These are phyloP conservation scores for Rhagonycha fulva DNA, from an alignment of 2,888 invertebrate genomes.

Conservation along the genomic window DNA sequence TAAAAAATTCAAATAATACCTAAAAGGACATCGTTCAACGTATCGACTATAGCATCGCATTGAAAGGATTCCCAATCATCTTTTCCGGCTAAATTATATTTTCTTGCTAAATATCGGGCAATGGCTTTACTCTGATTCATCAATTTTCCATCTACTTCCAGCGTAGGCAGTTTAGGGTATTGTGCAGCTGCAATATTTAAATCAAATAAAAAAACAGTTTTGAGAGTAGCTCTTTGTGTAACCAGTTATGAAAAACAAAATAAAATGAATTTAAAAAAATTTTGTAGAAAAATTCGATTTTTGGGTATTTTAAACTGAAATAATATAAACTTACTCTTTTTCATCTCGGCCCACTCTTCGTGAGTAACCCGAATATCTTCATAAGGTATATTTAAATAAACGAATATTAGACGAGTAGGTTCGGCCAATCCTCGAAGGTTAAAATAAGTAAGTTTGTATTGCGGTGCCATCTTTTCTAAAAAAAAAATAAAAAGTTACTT, in stretches of 20 bases:
- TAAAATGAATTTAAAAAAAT: too few relatives aligned
- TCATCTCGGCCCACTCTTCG: not conserved
- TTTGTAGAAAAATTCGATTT: too few relatives aligned
- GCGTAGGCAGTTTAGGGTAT: slow-evolving; percentile 64
- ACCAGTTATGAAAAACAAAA: too few relatives aligned
- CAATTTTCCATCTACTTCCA: slow-evolving; percentile 65
- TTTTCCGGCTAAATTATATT: slow-evolving; percentile 60
- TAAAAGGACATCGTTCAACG: slow-evolving; percentile 60
- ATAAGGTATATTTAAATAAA: not conserved
- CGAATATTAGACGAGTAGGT: not conserved
- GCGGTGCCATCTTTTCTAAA: not conserved
- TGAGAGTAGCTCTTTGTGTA: not conserved
- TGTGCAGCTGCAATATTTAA: slow-evolving; percentile 56
- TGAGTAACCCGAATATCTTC: not conserved
- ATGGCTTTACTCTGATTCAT: slow-evolving; percentile 64
- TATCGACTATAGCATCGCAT: slow-evolving; percentile 65
- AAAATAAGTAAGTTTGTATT: not conserved
- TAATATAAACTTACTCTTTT: not conserved
- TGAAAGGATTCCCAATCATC: slow-evolving; percentile 61
- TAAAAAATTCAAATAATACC: slow-evolving; percentile 31
- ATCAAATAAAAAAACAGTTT: not conserved
- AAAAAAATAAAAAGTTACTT: too few relatives aligned
- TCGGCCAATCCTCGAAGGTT: not conserved
- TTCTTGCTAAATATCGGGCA: slow-evolving; percentile 63
- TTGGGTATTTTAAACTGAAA: too few relatives aligned